Base-by-base conservation (phyloP, 1,140 invertebrate species). In the Micrasema minimum region DNA sequence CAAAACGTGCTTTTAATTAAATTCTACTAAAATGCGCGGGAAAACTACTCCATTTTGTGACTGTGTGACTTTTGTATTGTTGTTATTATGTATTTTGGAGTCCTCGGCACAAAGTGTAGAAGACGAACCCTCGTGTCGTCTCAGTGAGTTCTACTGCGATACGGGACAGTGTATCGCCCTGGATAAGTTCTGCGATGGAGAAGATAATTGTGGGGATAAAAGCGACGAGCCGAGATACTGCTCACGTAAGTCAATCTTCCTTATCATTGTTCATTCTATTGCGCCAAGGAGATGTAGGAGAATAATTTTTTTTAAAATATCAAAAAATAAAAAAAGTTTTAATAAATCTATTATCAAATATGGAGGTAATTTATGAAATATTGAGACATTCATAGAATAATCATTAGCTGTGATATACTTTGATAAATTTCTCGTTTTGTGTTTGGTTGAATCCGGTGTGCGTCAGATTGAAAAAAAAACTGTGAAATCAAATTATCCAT, bases 221-320 rank as follows among this genome's bases (percentile, higher is more conserved):
- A 91, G 89, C 59, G 92, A 93, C 79, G 92, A 94, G 80, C 90
- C 90, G 0, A 86, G 86, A 78, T 88, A 89, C 77, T 94, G 92
- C 80, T 87, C 90, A 74, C 91, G 92, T 93, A 85, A 92, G 91
- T 92, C n/a, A n/a, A n/a, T n/a, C n/a, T n/a, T n/a, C n/a, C n/a
- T n/a, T n/a, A n/a, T n/a, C n/a, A n/a, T n/a, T n/a, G n/a, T n/a
- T n/a, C n/a, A n/a, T n/a, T n/a, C n/a, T n/a, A n/a, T n/a, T n/a
- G n/a, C n/a, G n/a, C n/a, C n/a, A n/a, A n/a, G n/a, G n/a, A n/a
- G n/a, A n/a, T n/a, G n/a, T n/a, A n/a, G n/a, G n/a, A n/a, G n/a
- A n/a, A n/a, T n/a, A n/a, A n/a, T n/a, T n/a, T n/a, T n/a, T n/a
- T n/a, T n/a, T n/a, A n/a, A n/a, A n/a, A n/a, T n/a, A n/a, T n/a